Percentiles rank a stretch among this genome's conserved stretches.
These are phyloP conservation scores for Heliocidaris tuberculata DNA, from an alignment of 35 echinoderm and acorn worm genomes.

Conservation along the genomic window DNA sequence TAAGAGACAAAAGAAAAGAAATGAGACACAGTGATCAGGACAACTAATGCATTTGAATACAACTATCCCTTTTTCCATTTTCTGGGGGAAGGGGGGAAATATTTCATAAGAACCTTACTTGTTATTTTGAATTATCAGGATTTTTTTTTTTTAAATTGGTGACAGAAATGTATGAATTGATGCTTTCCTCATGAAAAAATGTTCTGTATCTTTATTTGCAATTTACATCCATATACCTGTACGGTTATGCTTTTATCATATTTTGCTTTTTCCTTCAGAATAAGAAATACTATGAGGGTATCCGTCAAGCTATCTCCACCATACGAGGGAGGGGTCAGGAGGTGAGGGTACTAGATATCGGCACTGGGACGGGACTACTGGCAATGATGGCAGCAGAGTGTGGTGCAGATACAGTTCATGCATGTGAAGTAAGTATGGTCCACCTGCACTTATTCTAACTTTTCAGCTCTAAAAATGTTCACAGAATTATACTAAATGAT, in stretches of 20 bases:
- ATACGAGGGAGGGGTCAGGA: constrained; percentile 80
- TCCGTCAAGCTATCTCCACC: constrained; percentile 68
- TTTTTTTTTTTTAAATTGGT: too few species aligned
- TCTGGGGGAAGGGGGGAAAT: too few species aligned
- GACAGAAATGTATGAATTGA: too few species aligned
- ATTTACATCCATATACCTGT: too few species aligned
- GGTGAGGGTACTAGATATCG: constrained; percentile 93
- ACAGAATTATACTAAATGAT: not conserved
- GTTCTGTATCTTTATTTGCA: too few species aligned
- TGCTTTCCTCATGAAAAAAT: too few species aligned
- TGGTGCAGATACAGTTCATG: constrained; percentile 91
- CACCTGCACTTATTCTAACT: not conserved
- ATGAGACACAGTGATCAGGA: too few species aligned
- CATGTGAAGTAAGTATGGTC: constrained; percentile 87
- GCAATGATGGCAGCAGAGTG: constrained; percentile 92
- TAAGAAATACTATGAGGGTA: constrained; percentile 95
- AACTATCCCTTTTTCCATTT: too few species aligned
- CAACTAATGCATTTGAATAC: too few species aligned
- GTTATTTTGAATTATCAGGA: too few species aligned
- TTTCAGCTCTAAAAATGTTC: not conserved
- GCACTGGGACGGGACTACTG: constrained; percentile 90
- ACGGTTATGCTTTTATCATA: not conserved
- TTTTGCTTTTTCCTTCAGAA: constrained; percentile 59
- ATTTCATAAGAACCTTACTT: too few species aligned
- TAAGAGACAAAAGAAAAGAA: too few species aligned